Evolutionary conservation across 2,888 invertebrate genomes (phyloP), one percentile per base, ranked within the genome.

Genomic region (Drosophila ustulata): DNA sequence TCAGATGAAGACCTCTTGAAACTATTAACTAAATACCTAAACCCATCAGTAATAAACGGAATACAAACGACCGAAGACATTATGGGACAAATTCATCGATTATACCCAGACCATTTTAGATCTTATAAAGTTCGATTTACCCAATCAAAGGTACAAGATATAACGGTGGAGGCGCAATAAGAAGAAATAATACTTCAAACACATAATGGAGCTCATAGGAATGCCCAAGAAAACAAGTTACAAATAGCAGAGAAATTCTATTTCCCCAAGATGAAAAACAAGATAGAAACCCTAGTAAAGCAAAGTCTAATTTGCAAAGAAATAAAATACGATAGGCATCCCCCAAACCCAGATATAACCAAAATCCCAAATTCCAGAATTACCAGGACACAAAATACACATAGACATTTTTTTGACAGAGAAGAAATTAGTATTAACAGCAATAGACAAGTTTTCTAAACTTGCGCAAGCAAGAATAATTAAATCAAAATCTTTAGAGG

Each of bases 311-410:
- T 71, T 6, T 80, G 77, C 28, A 75, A 62, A 26, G 50, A 56
- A 53, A 49, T 34, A 13, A 75, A 75, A 64, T 77, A 72, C 13
- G 68, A 75, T 23, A 66, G 77, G 8, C 71, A 69, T 9, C 67
- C 65, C 3, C 52, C 67, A 18, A 73, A 73, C 6, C 68, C 71
- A 26, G 43, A 53, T 34, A 5, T 71, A n/a, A 13, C 32, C 30
- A 43, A 67, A 58, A 74, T 66, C 6, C 63, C 69, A 11, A 11
- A 66, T 74, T 32, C 66, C 71, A 28, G 59, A 75, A 47, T 66
- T 62, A 39, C 76, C 68, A 7, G 64, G 66, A 7, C 53, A 76
- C 28, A 73, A 64, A 26, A 28, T 75, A 2, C 65, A 75, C 9
- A 61, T 70, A 2, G 64, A 75, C 13, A 66, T 67, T 11, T 71